A percentile compares a stretch with the other conserved stretches of the same genome.
Evolutionary conservation across 2,113 vertebrate genomes (phyloP).

Genomic region (Cephalopterus ornatus): DNA sequence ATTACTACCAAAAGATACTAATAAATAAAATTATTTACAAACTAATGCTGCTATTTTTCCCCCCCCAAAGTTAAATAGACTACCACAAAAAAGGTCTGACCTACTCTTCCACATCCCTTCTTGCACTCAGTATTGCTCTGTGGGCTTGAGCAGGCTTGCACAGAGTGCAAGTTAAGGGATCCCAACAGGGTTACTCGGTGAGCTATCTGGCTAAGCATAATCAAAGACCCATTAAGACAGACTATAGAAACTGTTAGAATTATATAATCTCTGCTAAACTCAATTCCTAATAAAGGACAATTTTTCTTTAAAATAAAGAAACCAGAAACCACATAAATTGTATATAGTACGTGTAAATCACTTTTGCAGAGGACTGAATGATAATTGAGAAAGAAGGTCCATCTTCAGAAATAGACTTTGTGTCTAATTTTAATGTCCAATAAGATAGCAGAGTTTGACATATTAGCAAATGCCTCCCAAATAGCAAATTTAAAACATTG

Average conservation of each 20-base stretch:
- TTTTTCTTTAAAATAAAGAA: not conserved
- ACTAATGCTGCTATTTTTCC: not conserved
- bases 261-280: not conserved
- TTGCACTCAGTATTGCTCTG: not conserved
- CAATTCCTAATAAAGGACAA: not conserved
- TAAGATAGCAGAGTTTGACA: not conserved
- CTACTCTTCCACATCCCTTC: not conserved
- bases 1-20: not conserved
- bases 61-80: conserved; percentile 23
- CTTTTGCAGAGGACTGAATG: not conserved
- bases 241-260: not conserved
- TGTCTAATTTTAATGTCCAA: not conserved
- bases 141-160: not conserved
- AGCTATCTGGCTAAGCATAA: not conserved
- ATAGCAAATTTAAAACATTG: not conserved
- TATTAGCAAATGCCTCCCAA: not conserved
- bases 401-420: not conserved
- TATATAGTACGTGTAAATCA: not conserved
- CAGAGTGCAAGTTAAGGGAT: not conserved
- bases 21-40: conserved; percentile 18
- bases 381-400: not conserved
- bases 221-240: not conserved
- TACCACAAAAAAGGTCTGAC: not conserved
- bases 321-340: not conserved
- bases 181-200: not conserved